Evolutionary conservation across 2,888 invertebrate genomes (phyloP), one percentile per base, ranked within the genome.

Genomic region (Harmothoe impar): DNA sequence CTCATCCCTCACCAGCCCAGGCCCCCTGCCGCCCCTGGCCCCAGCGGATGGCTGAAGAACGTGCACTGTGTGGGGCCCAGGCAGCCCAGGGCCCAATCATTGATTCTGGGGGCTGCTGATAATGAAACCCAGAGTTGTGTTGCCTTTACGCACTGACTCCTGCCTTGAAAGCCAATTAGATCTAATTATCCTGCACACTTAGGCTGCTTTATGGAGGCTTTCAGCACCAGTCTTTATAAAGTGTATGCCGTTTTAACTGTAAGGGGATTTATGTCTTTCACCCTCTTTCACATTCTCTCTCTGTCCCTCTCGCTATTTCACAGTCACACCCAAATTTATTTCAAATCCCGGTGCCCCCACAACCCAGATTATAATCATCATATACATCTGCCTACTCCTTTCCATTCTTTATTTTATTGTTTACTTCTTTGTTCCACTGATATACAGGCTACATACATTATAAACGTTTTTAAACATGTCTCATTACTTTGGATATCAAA

Each of bases 141-240:
- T 15, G 7, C 15, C 20, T 3, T 20, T 62, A 62, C 62, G 62
- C 62, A 62, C 15, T 15, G 20, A 62, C 20, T 62, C 62, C 20
- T 62, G 23, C 20, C 62, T 5, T 62, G 62, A 62, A 62, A 62
- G 62, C n/a, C 62, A 62, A 62, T 62, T 62, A 62, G 62, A n/a
- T n/a, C 62, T 62, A 62, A 62, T 62, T n/a, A 62, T n/a, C n/a
- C n/a, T 62, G 62, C 62, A 62, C 62, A 62, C n/a, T 3, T 62
- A 62, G 62, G 20, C 62, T 62, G 62, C 20, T 62, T 62, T 62
- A 62, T 20, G 62, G 23, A 12, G 20, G 62, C 62, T 62, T 5
- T 62, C 23, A 43, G 10, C 5, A 43, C 43, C 43, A 43, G 43
- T 43, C 43, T 43, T 43, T 43, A 43, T 43, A 43, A 10, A 43